Evolutionary conservation across 1,140 invertebrate genomes (phyloP).

Genomic region (Heterodera carotae): DNA sequence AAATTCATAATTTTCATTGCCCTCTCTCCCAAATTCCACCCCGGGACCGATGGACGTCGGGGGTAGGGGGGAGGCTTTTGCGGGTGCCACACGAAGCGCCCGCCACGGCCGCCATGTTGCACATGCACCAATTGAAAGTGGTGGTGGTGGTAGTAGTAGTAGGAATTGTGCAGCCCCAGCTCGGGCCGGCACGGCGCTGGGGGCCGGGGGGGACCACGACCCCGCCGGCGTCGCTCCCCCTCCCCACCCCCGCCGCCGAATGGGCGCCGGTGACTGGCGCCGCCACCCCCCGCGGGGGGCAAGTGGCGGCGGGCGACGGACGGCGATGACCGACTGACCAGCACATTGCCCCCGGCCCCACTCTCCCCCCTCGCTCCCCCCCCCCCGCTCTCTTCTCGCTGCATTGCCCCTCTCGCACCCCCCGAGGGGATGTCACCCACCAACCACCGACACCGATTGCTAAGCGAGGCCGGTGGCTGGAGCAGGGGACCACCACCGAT

Average conservation of each 20-base stretch:
- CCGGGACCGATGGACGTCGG: neutral
- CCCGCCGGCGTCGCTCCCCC: neutral
- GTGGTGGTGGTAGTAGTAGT: no score
- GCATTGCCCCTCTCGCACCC: no score
- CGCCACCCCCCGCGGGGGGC: neutral
- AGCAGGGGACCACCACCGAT: no score
- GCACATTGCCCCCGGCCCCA: neutral
- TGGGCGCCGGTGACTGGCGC: constrained; percentile 9
- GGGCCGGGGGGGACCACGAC: neutral
- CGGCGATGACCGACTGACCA: constrained; percentile 1
- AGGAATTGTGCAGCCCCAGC: neutral
- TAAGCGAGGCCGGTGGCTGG: no score
- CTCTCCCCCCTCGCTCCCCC: no score
- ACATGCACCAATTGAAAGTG: no score
- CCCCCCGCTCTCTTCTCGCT: no score
- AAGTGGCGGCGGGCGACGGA: neutral
- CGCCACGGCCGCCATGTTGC: neutral
- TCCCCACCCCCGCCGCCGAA: neutral
- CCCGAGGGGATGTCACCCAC: constrained; percentile 2
- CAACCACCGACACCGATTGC: neutral
- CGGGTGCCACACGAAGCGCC: neutral
- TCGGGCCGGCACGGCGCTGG: neutral
- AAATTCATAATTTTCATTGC: no score
- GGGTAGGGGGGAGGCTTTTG: neutral
- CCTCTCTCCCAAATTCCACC: neutral